Evolutionary conservation across 53 echinoderm and acorn worm species (phyloP).

Genomic region (Glandiceps talaboti): DNA sequence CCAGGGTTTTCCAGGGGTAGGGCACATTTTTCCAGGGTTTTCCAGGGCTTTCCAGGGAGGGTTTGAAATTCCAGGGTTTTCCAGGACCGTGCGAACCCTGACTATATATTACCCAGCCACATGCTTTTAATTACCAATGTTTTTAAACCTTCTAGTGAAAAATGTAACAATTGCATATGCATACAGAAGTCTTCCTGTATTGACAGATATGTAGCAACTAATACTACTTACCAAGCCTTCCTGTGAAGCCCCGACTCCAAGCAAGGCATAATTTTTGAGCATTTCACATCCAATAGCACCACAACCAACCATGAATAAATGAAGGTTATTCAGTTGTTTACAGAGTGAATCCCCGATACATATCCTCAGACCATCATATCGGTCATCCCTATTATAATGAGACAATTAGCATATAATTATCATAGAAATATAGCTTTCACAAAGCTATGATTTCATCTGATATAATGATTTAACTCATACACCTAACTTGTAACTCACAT

Average conservation of each 20-base stretch:
- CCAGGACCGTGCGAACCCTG: too few relatives aligned
- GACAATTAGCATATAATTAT: too few relatives aligned
- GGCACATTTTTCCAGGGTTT: too few relatives aligned
- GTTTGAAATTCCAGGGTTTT: too few relatives aligned
- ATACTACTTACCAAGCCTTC: conserved; percentile 57
- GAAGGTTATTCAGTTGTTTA: conserved; percentile 36
- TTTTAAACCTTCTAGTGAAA: not conserved
- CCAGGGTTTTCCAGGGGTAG: too few relatives aligned
- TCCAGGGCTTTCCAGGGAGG: too few relatives aligned
- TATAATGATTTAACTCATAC: too few relatives aligned
- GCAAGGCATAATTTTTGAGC: conserved; percentile 90
- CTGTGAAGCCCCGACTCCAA: conserved; percentile 41
- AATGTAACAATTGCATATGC: not conserved
- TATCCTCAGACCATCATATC: conserved; percentile 71
- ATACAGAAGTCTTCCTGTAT: not conserved
- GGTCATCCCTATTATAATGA: conserved; percentile 76
- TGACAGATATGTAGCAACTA: not conserved
- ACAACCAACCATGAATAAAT: conserved; percentile 91
- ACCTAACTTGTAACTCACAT: too few relatives aligned
- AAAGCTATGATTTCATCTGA: too few relatives aligned
- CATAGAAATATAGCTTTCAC: too few relatives aligned
- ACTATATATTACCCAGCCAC: too few relatives aligned
- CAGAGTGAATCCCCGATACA: conserved; percentile 58
- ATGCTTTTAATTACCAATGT: not conserved
- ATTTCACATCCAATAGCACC: conserved; percentile 98